phyloP scores from a whole-genome alignment of 2,113 vertebrate genomes.

The Pedetes capensis region DNA sequence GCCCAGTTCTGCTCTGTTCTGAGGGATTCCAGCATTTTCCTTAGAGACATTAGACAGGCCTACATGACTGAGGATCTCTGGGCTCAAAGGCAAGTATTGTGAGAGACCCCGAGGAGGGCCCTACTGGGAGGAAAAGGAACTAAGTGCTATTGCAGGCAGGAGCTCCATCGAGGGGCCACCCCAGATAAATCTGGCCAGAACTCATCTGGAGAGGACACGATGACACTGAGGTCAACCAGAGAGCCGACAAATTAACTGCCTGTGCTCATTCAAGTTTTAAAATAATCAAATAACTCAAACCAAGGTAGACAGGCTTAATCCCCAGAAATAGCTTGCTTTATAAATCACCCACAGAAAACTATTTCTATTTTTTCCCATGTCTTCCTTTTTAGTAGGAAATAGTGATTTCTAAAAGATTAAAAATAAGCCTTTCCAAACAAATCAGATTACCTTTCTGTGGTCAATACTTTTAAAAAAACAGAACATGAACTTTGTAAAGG shows the following conservation, averaged over 20 bases:
- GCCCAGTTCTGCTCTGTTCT: slow-evolving; percentile 34
- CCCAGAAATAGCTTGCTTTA: slow-evolving; percentile 47
- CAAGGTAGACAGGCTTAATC: slow-evolving; percentile 66
- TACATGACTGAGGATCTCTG: slow-evolving; percentile 58
- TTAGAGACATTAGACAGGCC: slow-evolving; percentile 56
- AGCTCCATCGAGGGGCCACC: slow-evolving; percentile 4
- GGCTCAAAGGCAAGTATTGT: slow-evolving; percentile 71
- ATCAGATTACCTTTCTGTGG: slow-evolving; percentile 71
- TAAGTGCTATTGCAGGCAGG: slow-evolving; percentile 23
- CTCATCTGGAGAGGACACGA: slow-evolving; percentile 12
- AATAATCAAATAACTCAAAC: slow-evolving; percentile 58
- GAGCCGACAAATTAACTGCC: slow-evolving; percentile 37
- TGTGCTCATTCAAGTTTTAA: slow-evolving; percentile 42
- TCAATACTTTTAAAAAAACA: not conserved
- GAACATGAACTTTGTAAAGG: not conserved
- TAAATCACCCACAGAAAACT: slow-evolving; percentile 47
- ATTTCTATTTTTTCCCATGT: not conserved
- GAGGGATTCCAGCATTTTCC: slow-evolving; percentile 51
- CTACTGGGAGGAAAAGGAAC: not conserved
- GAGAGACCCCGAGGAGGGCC: not conserved
- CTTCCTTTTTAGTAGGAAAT: slow-evolving; percentile 54
- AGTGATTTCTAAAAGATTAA: slow-evolving; percentile 72
- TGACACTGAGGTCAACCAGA: slow-evolving; percentile 54
- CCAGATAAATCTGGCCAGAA: slow-evolving; percentile 37
- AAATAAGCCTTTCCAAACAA: slow-evolving; percentile 65